Conservation (phyloP, 92 coral and sea anemone species). For the Umimayanthus chanpuru region DNA sequence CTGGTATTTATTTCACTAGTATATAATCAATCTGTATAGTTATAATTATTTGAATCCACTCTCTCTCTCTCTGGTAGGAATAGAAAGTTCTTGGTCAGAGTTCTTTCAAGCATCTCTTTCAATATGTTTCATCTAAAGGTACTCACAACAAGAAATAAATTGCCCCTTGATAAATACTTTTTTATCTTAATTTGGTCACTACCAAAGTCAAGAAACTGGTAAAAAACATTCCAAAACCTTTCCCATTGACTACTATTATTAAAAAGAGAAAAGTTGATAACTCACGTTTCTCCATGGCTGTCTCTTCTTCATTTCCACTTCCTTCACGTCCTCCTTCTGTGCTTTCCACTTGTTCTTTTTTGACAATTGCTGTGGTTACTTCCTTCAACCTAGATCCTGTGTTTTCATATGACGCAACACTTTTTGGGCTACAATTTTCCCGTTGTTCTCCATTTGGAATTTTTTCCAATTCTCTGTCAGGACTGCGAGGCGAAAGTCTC, state of each 20-base stretch:
- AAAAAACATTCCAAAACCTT: not conserved
- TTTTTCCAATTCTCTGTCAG: slow-evolving; percentile 57
- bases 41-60: no score
- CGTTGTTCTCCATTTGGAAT: slow-evolving; percentile 50
- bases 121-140: no score
- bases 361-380: slow-evolving; percentile 4
- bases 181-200: no score
- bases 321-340: slow-evolving; percentile 4
- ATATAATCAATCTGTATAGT: no score
- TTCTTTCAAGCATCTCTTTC: no score
- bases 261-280: not conserved
- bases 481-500: slow-evolving; percentile 63
- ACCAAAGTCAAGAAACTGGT: no score
- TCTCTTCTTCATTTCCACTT: not conserved
- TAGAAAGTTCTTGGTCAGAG: no score
- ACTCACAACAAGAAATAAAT: no score
- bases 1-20: no score
- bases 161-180: no score
- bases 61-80: no score
- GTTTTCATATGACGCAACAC: slow-evolving; percentile 59
- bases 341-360: slow-evolving; percentile 29
- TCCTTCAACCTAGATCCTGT: slow-evolving; percentile 9
- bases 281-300: not conserved
- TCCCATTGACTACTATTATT: not conserved
- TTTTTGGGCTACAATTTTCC: slow-evolving; percentile 72